Evolutionary conservation across 1,140 invertebrate species (phyloP).

Genomic region (Rhynchophorus ferrugineus): DNA sequence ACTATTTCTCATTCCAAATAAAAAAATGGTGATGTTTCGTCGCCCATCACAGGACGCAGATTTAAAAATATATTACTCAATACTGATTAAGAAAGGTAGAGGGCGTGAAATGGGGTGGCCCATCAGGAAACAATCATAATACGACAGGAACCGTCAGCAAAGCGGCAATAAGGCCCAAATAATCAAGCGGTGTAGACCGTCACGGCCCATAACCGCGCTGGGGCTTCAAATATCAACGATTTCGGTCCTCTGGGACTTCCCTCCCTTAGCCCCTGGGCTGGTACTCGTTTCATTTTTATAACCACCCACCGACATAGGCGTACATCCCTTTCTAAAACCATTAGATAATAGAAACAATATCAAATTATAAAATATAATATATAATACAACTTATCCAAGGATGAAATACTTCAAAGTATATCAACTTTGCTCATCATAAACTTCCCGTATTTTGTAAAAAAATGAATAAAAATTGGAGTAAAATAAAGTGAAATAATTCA

Average conservation of each 20-base stretch:
- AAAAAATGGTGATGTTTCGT: too few relatives aligned
- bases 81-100: neutral
- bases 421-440: too few relatives aligned
- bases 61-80: too few relatives aligned
- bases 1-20: too few relatives aligned
- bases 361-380: too few relatives aligned
- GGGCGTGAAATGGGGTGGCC: slow-evolving; percentile 8
- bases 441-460: too few relatives aligned
- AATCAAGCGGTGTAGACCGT: slow-evolving; percentile 33
- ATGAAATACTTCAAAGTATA: too few relatives aligned
- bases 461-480: too few relatives aligned
- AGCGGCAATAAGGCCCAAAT: slow-evolving; percentile 31
- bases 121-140: slow-evolving; percentile 29
- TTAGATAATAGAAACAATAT: too few relatives aligned
- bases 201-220: slow-evolving; percentile 39
- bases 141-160: slow-evolving; percentile 17
- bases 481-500: too few relatives aligned
- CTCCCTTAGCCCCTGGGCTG: neutral
- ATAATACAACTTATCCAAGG: too few relatives aligned
- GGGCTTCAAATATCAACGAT: slow-evolving; percentile 42
- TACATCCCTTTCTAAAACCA: neutral
- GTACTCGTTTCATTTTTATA: slow-evolving; percentile 7
- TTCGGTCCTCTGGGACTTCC: slow-evolving; percentile 33
- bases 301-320: slow-evolving; percentile 6
- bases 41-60: too few relatives aligned